phyloP scores from a whole-genome alignment of 2,113 vertebrate genomes.

The Stegostoma tigrinum region DNA sequence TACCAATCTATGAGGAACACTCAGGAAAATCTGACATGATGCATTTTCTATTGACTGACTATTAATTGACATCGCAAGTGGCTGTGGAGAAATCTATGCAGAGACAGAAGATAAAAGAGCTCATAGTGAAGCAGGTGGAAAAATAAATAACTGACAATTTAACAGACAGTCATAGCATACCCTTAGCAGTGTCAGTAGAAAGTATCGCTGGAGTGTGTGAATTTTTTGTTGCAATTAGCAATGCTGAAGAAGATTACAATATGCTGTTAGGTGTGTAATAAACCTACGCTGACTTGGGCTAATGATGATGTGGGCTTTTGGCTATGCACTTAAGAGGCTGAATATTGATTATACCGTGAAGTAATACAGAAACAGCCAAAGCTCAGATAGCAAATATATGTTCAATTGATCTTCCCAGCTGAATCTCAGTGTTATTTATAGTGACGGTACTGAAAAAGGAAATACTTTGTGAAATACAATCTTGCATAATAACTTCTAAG shows the following conservation, averaged over 20 bases:
- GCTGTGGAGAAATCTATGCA: not conserved
- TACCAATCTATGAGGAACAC: not conserved
- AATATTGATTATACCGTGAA: slow-evolving; percentile 74
- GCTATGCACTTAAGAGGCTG: slow-evolving; percentile 49
- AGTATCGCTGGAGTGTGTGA: slow-evolving; percentile 5
- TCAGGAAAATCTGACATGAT: slow-evolving; percentile 9
- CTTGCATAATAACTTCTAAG: slow-evolving; percentile 49
- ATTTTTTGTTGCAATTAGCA: slow-evolving; percentile 33
- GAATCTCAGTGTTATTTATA: slow-evolving; percentile 57
- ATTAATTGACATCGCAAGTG: not conserved
- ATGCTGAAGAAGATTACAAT: slow-evolving; percentile 6
- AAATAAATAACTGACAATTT: slow-evolving; percentile 32
- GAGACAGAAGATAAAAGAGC: not conserved
- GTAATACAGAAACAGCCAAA: slow-evolving; percentile 70
- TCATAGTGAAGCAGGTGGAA: not conserved
- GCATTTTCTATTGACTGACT: slow-evolving; percentile 27
- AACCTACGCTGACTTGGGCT: slow-evolving; percentile 50
- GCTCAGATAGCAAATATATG: slow-evolving; percentile 74
- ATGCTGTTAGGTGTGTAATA: slow-evolving; percentile 48
- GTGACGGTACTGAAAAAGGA: slow-evolving; percentile 45
- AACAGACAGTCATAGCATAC: slow-evolving; percentile 2
- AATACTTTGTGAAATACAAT: slow-evolving; percentile 46
- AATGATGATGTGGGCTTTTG: slow-evolving; percentile 52
- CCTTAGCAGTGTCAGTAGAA: slow-evolving; percentile 21
- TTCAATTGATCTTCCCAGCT: slow-evolving; percentile 67